Evolutionary conservation across 2,888 invertebrate genomes (phyloP).

Genomic region (Eutolmus rufibarbis): DNA sequence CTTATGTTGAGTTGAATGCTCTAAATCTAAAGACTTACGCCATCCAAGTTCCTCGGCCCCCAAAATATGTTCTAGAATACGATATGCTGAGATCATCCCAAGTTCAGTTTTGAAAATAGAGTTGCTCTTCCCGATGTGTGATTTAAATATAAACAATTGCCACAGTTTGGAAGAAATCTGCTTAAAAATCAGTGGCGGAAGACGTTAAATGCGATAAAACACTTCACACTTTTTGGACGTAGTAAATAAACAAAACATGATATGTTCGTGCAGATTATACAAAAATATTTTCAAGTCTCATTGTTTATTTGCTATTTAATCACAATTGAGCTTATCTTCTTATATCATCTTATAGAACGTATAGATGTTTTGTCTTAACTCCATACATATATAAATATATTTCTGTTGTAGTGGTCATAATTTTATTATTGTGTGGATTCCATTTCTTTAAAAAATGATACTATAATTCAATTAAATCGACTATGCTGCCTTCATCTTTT

Average conservation of each 20-base stretch:
- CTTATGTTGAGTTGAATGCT: not conserved
- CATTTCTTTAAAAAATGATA: too few species aligned
- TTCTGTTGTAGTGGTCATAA: not conserved
- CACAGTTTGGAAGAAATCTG: not conserved
- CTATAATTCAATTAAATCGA: not conserved
- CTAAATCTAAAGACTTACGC: not conserved
- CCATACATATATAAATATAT: not conserved
- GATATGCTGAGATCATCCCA: not conserved
- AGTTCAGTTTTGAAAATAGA: conserved; percentile 19
- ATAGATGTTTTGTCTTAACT: not conserved
- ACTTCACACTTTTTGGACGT: not conserved
- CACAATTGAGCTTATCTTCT: not conserved
- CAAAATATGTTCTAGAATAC: not conserved
- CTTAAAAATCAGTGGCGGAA: not conserved
- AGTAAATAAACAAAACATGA: not conserved
- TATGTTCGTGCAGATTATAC: not conserved
- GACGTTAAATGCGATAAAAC: not conserved
- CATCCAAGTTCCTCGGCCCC: conserved; percentile 19
- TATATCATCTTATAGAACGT: not conserved
- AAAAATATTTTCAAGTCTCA: not conserved
- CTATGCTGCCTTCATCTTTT: not conserved
- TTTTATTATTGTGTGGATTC: not conserved
- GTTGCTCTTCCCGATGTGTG: not conserved
- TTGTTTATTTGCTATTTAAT: not conserved
- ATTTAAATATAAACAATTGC: conserved; percentile 6